These are phyloP conservation scores for Podarcis siculus DNA, from an alignment of 2,797 vertebrate genomes.

Conservation along the genomic window DNA sequence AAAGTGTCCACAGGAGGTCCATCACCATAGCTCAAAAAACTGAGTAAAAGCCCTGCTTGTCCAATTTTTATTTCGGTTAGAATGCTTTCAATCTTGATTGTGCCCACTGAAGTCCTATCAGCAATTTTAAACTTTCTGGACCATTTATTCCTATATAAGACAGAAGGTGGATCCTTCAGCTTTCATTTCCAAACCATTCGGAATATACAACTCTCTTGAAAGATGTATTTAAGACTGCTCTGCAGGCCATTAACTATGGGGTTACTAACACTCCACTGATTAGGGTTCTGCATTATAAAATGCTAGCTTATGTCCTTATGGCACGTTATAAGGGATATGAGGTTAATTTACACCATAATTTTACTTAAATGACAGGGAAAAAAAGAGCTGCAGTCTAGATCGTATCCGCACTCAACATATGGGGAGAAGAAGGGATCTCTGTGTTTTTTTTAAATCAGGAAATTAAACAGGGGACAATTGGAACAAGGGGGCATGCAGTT, in stretches of 20 bases:
- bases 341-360: neutral
- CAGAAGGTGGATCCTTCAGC: constrained; percentile 29
- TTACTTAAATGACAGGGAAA: neutral
- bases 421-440: constrained; percentile 11
- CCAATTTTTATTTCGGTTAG: neutral
- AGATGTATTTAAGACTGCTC: constrained; percentile 37
- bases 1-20: neutral
- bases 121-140: constrained; percentile 6
- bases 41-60: neutral
- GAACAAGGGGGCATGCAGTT: neutral
- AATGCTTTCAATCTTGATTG: constrained; percentile 2
- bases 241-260: constrained; percentile 39
- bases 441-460: neutral
- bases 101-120: neutral
- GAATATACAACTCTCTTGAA: constrained; percentile 34
- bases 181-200: constrained; percentile 38
- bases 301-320: constrained; percentile 36
- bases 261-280: constrained; percentile 50
- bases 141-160: constrained; percentile 30
- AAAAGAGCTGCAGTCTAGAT: neutral
- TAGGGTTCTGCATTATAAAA: constrained; percentile 42
- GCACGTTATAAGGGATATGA: constrained; percentile 32
- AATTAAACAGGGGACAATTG: neutral
- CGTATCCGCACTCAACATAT: constrained; percentile 8
- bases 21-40: neutral